phyloP scores from a whole-genome alignment of 2,797 vertebrate genomes.

The Oreochromis grahami region DNA sequence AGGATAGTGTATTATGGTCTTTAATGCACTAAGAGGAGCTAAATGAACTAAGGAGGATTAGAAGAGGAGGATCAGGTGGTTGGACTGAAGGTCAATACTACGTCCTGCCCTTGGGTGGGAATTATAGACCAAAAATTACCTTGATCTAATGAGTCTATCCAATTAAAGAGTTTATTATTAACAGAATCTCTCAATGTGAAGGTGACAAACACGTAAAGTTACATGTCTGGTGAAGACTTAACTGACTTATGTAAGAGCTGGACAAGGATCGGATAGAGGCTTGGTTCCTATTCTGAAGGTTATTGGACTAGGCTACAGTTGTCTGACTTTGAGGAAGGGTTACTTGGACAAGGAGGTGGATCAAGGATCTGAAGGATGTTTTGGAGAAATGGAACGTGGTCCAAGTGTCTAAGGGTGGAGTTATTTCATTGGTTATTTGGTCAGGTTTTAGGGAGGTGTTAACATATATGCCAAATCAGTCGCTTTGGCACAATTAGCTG shows the following conservation, averaged over 20 bases:
- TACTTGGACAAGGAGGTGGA: neutral
- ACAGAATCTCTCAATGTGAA: neutral
- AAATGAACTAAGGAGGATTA: neutral
- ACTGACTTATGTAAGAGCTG: neutral
- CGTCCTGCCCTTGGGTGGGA: neutral
- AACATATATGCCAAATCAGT: neutral
- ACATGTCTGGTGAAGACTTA: neutral
- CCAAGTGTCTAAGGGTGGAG: neutral
- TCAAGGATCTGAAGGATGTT: neutral
- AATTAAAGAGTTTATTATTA: slow-evolving; percentile 34
- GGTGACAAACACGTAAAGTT: neutral
- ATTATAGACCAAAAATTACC: slow-evolving; percentile 32
- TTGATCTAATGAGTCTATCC: slow-evolving; percentile 22
- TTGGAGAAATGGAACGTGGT: neutral
- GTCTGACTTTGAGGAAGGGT: neutral
- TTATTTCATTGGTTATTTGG: neutral
- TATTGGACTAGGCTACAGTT: neutral
- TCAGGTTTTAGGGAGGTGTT: neutral
- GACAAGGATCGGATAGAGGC: neutral
- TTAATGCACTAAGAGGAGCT: neutral
- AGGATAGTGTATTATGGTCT: neutral
- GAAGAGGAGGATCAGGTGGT: slow-evolving; percentile 2
- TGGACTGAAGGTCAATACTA: neutral
- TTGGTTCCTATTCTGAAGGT: too few relatives aligned
- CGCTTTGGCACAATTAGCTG: neutral